phyloP scores from a whole-genome alignment of 2,113 vertebrate genomes.

The Hydrochoerus hydrochaeris region DNA sequence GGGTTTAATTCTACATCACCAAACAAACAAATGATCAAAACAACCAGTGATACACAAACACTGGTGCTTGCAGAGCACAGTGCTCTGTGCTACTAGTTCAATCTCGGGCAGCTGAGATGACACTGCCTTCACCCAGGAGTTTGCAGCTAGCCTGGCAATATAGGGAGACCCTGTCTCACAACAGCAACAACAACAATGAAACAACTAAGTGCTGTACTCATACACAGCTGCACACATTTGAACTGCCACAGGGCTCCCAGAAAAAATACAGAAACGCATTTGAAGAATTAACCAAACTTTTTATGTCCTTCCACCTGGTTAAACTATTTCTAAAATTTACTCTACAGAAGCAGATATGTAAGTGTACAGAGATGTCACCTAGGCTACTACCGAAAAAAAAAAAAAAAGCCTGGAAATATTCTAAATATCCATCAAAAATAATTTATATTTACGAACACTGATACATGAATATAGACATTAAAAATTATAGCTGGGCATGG shows the following conservation, averaged over 20 bases:
- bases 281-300: not conserved
- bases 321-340: not conserved
- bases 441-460: slow-evolving; percentile 33
- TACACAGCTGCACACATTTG: not conserved
- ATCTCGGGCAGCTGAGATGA: not conserved
- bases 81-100: not conserved
- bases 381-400: not conserved
- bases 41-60: not conserved
- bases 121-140: not conserved
- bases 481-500: too few relatives aligned
- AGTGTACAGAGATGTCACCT: not conserved
- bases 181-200: not conserved
- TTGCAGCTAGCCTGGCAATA: not conserved
- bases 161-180: not conserved
- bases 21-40: not conserved
- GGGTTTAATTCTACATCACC: not conserved
- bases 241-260: not conserved
- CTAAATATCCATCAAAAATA: not conserved
- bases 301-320: not conserved
- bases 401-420: not conserved
- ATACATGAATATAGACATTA: not conserved
- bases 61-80: not conserved
- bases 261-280: not conserved
- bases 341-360: not conserved
- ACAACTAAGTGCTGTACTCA: not conserved